phyloP scores from a whole-genome alignment of 2,888 invertebrate species.

The Amblyjoppa fuscipennis region DNA sequence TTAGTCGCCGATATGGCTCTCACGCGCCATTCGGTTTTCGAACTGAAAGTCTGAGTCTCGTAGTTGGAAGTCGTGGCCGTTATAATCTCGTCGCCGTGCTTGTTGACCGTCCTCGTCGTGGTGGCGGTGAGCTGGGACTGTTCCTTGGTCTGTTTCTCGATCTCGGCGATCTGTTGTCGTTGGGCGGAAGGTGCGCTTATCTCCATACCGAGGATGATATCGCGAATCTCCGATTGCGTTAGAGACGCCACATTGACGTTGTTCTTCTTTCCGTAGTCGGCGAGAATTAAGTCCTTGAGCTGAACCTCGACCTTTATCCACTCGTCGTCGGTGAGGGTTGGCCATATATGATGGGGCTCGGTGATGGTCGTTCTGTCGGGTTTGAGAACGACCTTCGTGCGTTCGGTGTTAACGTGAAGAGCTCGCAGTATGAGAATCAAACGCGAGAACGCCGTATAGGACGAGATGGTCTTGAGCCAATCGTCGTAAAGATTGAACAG shows the following conservation, averaged over 20 bases:
- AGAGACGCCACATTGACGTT: slow-evolving; percentile 99
- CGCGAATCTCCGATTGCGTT: slow-evolving; percentile 99
- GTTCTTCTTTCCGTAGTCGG: slow-evolving; percentile 99
- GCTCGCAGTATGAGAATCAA: slow-evolving; percentile 98
- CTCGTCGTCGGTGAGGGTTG: slow-evolving; percentile 98
- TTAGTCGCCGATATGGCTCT: slow-evolving; percentile 99
- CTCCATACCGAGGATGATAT: slow-evolving; percentile 99
- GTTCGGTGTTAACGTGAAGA: slow-evolving; percentile 99
- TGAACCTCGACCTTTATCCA: slow-evolving; percentile 99
- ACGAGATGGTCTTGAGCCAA: slow-evolving; percentile 99
- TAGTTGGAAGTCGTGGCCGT: slow-evolving; percentile 99
- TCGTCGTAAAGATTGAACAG: slow-evolving; percentile 99
- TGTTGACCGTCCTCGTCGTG: slow-evolving; percentile 99
- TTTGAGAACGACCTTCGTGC: slow-evolving; percentile 99
- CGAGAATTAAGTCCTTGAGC: slow-evolving; percentile 98
- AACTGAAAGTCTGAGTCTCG: slow-evolving; percentile 99
- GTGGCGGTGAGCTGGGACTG: slow-evolving; percentile 99
- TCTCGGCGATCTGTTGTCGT: slow-evolving; percentile 99
- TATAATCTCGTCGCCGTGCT: slow-evolving; percentile 99
- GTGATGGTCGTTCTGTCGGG: slow-evolving; percentile 99
- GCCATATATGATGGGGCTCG: slow-evolving; percentile 99
- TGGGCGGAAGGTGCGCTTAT: slow-evolving; percentile 99
- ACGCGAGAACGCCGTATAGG: slow-evolving; percentile 99
- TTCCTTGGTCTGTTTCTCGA: slow-evolving; percentile 99
- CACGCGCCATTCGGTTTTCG: slow-evolving; percentile 99